phyloP scores from a whole-genome alignment of 2,113 vertebrate species.

The Eclectus roratus region DNA sequence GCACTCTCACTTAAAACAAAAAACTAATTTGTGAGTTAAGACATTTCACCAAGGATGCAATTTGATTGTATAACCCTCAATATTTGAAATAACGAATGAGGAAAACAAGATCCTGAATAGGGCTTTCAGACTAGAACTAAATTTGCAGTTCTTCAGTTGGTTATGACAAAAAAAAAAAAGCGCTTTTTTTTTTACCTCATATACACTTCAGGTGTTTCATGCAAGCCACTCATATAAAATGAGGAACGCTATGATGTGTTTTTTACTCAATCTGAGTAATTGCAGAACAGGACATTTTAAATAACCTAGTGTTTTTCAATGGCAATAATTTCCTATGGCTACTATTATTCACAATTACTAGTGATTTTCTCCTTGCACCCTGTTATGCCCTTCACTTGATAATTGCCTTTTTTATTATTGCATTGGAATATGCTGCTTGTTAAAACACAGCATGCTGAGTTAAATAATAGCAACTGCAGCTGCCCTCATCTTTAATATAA shows the following conservation, averaged over 20 bases:
- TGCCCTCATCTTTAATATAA: neutral
- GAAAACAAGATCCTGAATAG: neutral
- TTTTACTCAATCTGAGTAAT: conserved; percentile 13
- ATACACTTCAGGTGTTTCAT: neutral
- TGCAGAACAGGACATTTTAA: conserved; percentile 8
- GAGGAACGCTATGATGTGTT: neutral
- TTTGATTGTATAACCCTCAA: neutral
- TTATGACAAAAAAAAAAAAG: neutral
- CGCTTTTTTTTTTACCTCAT: too few relatives aligned
- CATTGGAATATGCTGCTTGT: neutral
- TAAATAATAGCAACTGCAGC: neutral
- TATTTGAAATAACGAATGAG: neutral
- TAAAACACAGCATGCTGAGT: conserved; percentile 36
- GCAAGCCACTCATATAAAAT: neutral
- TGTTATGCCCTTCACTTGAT: neutral
- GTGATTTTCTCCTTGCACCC: conserved; percentile 43
- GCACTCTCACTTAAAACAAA: neutral
- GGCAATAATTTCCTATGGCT: conserved; percentile 11
- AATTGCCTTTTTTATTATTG: conserved; percentile 2
- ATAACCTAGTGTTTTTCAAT: neutral
- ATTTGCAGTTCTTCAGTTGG: neutral
- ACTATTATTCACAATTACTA: conserved; percentile 34
- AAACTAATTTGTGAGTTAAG: neutral
- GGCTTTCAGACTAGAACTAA: neutral
- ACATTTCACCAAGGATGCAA: neutral